Evolutionary conservation across 2,797 vertebrate genomes (phyloP).

Genomic region (Clarias platycephalus): DNA sequence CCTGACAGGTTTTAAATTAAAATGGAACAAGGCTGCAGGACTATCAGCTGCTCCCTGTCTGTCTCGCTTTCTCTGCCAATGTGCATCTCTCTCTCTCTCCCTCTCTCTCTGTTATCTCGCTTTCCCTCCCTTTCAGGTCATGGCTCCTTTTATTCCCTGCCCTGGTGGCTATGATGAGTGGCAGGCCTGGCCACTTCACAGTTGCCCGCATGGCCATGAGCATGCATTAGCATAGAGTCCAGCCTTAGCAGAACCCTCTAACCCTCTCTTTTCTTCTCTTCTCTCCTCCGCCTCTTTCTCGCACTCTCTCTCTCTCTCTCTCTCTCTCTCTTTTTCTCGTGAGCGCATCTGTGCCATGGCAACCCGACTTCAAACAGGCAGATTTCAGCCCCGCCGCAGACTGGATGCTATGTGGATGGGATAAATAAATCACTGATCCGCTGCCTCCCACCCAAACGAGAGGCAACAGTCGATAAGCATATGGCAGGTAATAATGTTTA

Average conservation of each 20-base stretch:
- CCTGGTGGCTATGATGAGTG: constrained; percentile 48
- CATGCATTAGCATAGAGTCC: constrained; percentile 66
- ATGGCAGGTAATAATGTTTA: constrained; percentile 53
- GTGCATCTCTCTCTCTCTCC: constrained; percentile 42
- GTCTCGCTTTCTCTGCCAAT: constrained; percentile 58
- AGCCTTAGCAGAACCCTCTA: constrained; percentile 55
- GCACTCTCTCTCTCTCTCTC: constrained; percentile 14
- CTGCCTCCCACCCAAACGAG: constrained; percentile 46
- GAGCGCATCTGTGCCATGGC: constrained; percentile 42
- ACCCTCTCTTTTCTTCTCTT: constrained; percentile 43
- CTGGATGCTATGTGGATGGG: constrained; percentile 53
- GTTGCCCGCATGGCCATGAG: constrained; percentile 50
- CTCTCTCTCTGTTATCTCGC: constrained; percentile 16
- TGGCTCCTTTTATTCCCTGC: constrained; percentile 52
- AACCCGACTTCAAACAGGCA: constrained; percentile 54
- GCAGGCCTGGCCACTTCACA: constrained; percentile 44
- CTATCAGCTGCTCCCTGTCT: constrained; percentile 49
- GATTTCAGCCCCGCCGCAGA: constrained; percentile 53
- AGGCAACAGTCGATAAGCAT: constrained; percentile 53
- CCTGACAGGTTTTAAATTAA: constrained; percentile 44
- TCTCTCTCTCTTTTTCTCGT: constrained; percentile 9
- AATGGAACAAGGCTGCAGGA: constrained; percentile 42
- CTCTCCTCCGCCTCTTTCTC: constrained; percentile 16
- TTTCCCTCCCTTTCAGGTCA: constrained; percentile 33
- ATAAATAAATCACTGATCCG: constrained; percentile 53